Conservation (phyloP, 2,113 vertebrate genomes). For the Clarias gariepinus region DNA sequence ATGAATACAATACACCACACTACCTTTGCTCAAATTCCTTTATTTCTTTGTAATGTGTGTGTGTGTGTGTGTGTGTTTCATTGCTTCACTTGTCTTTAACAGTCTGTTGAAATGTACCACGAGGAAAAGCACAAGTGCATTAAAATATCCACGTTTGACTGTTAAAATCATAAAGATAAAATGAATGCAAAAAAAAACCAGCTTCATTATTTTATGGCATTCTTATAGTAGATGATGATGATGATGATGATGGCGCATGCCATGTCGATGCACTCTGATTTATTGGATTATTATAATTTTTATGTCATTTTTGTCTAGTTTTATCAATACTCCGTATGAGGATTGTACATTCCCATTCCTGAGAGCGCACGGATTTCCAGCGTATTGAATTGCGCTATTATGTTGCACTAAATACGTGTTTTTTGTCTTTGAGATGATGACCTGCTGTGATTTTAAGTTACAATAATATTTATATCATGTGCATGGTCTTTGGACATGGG, state of each 20-base stretch:
- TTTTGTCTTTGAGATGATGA: neutral
- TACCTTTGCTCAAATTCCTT: neutral
- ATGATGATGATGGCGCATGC: too few relatives aligned
- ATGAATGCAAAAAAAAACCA: neutral
- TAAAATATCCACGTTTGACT: neutral
- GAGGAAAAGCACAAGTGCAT: neutral
- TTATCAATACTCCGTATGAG: neutral
- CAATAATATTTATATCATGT: too few relatives aligned
- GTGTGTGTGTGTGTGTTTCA: neutral
- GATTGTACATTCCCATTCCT: too few relatives aligned
- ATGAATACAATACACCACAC: neutral
- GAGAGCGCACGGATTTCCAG: neutral
- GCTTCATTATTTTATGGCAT: neutral
- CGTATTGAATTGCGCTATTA: too few relatives aligned
- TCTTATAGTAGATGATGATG: neutral
- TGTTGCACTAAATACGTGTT: neutral
- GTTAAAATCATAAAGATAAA: neutral
- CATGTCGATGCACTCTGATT: neutral
- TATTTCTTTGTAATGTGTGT: too few relatives aligned
- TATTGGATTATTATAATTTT: neutral
- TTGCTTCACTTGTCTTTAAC: neutral
- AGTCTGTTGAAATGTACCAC: neutral
- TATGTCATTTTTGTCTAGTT: neutral
- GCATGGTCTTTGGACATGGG: too few relatives aligned
- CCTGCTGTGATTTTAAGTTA: neutral